phyloP scores from a whole-genome alignment of 1,140 invertebrate genomes.

The Leptopilina clavipes region DNA sequence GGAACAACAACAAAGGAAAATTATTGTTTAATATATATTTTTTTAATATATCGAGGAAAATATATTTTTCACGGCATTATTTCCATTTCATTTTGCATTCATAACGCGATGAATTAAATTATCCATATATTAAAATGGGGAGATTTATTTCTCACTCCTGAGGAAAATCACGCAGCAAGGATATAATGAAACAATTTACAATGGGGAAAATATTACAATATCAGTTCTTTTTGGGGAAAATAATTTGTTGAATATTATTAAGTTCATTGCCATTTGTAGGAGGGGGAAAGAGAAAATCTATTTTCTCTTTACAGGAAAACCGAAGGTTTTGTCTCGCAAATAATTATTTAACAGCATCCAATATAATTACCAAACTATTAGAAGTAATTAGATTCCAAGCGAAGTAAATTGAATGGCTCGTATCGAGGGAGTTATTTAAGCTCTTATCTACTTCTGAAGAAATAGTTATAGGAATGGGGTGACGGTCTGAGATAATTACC shows the following conservation, averaged over 20 bases:
- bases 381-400: conserved; percentile 57
- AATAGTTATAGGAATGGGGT: background rate
- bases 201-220: background rate
- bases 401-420: conserved; percentile 56
- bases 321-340: conserved; percentile 43
- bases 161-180: background rate
- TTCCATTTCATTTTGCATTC: conserved; percentile 8
- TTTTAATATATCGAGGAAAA: too few relatives aligned
- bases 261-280: too few relatives aligned
- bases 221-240: too few relatives aligned
- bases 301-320: background rate
- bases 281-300: too few relatives aligned
- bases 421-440: conserved; percentile 55
- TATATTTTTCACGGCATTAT: background rate
- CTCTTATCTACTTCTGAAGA: conserved; percentile 44
- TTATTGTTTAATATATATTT: too few relatives aligned
- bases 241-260: too few relatives aligned
- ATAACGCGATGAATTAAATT: background rate
- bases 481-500: conserved; percentile 49
- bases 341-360: conserved; percentile 58
- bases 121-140: background rate
- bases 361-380: conserved; percentile 61
- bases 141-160: background rate
- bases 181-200: background rate
- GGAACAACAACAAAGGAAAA: too few relatives aligned